Percentiles rank a stretch among this genome's conserved stretches.
Conservation (phyloP, 2,888 invertebrate genomes). For the Thumatha senex region DNA sequence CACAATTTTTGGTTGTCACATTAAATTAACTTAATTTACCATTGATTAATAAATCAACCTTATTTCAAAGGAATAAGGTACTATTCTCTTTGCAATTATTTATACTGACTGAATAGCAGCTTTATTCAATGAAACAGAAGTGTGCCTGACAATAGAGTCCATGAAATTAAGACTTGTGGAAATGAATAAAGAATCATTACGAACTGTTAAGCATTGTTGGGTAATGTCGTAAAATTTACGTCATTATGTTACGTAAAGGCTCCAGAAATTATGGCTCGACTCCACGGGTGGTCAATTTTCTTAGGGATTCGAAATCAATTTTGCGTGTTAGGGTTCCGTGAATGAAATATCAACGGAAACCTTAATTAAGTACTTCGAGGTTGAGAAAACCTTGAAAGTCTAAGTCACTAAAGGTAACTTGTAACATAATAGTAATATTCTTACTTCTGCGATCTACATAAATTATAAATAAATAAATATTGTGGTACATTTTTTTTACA, state of each 20-base stretch:
- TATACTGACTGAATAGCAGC: conserved; percentile 25
- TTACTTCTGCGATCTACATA: too few species aligned
- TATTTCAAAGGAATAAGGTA: conserved; percentile 25
- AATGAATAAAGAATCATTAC: conserved; percentile 64
- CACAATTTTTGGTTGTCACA: conserved; percentile 52
- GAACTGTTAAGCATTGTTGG: conserved; percentile 34
- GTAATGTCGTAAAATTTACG: conserved; percentile 18
- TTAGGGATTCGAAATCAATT: conserved; percentile 35
- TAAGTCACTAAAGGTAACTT: too few species aligned
- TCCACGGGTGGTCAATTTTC: conserved; percentile 29
- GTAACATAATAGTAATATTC: too few species aligned
- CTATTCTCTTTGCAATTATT: conserved; percentile 26
- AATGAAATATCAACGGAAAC: too few species aligned
- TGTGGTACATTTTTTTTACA: too few species aligned
- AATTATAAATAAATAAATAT: too few species aligned
- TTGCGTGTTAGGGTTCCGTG: conserved; percentile 6
- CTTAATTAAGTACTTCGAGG: too few species aligned
- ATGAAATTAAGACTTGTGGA: conserved; percentile 64
- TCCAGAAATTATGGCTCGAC: conserved; percentile 11
- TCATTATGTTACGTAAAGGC: conserved; percentile 8
- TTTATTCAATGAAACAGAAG: conserved; percentile 62
- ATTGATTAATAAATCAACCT: conserved; percentile 13
- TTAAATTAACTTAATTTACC: conserved; percentile 32
- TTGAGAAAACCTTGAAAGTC: too few species aligned
- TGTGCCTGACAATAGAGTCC: conserved; percentile 56